Base-by-base conservation (phyloP, 2,797 vertebrate species). In the Gephyroberyx darwinii region DNA sequence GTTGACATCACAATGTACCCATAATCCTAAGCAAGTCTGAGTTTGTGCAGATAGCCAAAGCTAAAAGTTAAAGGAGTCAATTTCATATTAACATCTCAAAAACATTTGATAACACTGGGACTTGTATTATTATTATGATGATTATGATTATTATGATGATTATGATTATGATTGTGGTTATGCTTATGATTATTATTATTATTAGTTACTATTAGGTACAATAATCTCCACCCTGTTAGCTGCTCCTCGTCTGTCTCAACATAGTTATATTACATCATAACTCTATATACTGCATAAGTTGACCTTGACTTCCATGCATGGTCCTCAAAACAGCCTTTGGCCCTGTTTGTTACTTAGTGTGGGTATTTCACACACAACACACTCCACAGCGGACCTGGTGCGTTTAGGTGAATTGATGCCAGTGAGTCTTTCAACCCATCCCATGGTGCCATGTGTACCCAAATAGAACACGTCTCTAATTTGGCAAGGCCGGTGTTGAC, bases 401-500 rank as follows among this genome's bases (percentile, higher is more conserved):
- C 65, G 63, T 60, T 74, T 60, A 73, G 47, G 48, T 45, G 57
- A 55, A 75, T 45, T 33, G 56, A 71, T 51, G 61, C 39, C 58
- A 70, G 54, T 65, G 35, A 56, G 58, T 74, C 65, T 17, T 30
- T 65, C 66, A n/a, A 57, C 37, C 51, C 31, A 67, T 72, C 55
- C 75, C 65, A 12, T 4, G 30, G 63, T 22, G 10, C 76, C 45
- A 20, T 55, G 62, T 50, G 67, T 59, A 75, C 53, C 39, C 68
- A 73, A 81, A 86, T 48, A 82, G 59, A 82, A 68, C 71, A 73
- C 31, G 31, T 55, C 65, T 84, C 74, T 85, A 81, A 89, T 88
- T 87, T 86, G 84, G 84, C 86, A 70, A 22, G 39, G 48, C 39
- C 19, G 52, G 55, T 69, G 81, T 75, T 91, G 85, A 88, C 86